Evolutionary conservation across 2,888 invertebrate genomes (phyloP), one percentile per base, ranked within the genome.

Genomic region (Acanthosepion pharaonis): DNA sequence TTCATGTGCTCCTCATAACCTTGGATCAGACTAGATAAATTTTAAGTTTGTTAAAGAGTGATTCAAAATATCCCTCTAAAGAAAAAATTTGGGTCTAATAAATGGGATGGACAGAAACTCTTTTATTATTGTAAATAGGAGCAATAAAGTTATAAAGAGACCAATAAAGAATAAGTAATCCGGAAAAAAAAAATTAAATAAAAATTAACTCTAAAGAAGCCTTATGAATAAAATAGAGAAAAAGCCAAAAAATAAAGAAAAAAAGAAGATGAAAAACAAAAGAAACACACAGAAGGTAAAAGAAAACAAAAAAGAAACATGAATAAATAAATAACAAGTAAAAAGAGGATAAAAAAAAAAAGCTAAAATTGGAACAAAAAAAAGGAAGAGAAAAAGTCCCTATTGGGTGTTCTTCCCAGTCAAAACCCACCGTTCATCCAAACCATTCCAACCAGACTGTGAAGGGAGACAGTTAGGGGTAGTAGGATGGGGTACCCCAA

Each of bases 401-500:
- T 11, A 18, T n/a, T 78, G 78, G 78, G 78, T 78, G 78, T 78
- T 78, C 78, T 78, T 78, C n/a, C n/a, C n/a, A n/a, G n/a, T 78
- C 78, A 78, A 78, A 78, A 78, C n/a, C 78, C 15, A 33, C n/a
- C n/a, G 11, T 33, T 15, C 78, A n/a, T 33, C 78, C 25, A 78
- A n/a, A 78, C 78, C 78, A 28, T 25, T 78, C 78, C 78, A n/a
- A 78, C n/a, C 78, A 78, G 78, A 78, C 78, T 78, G n/a, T 78
- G 78, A 78, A 78, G n/a, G 78, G 78, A 78, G 78, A n/a, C 78
- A 78, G 78, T 78, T n/a, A 33, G 78, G 78, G 78, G n/a, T n/a
- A 15, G 78, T 23, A 20, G 78, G 8, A 18, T 78, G 78, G n/a
- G 78, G 78, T 78, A 33, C 78, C 78, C 78, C 78, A 78, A 5